Conservation (phyloP, 2,113 vertebrate genomes). For the Amphiprion ocellaris region DNA sequence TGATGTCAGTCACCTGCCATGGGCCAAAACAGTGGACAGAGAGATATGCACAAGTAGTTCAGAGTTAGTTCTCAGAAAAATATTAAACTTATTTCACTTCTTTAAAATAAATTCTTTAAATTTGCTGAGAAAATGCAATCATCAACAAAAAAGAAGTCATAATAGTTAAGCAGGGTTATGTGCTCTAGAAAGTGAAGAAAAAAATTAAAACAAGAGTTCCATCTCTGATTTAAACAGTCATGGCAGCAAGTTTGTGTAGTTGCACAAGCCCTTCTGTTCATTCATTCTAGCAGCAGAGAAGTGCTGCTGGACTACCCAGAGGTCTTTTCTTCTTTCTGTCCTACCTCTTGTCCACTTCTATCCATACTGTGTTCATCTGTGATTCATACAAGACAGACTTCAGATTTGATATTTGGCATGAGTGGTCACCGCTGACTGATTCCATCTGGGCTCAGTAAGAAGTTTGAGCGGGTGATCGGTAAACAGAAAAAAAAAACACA, state of each 20-base stretch:
- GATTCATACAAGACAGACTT: constrained; percentile 69
- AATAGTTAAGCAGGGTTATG: no score
- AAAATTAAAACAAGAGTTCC: background rate
- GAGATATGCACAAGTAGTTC: background rate
- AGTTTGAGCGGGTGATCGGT: constrained; percentile 48
- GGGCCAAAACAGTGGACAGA: constrained; percentile 60
- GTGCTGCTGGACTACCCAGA: constrained; percentile 3
- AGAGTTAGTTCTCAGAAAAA: background rate
- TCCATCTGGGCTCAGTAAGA: constrained; percentile 77
- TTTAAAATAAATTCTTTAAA: background rate
- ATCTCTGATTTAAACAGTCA: constrained; percentile 34
- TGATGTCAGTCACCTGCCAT: constrained; percentile 94
- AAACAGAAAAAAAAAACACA: constrained; percentile 15
- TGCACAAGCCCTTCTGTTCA: constrained; percentile 34
- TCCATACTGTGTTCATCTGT: constrained; percentile 66
- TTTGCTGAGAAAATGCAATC: background rate
- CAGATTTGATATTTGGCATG: constrained; percentile 66
- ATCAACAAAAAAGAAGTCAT: no score
- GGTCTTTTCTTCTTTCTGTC: constrained; percentile 39
- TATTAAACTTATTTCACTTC: background rate
- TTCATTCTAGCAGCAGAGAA: constrained; percentile 36
- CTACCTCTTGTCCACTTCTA: constrained; percentile 40
- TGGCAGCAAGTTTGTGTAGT: constrained; percentile 15
- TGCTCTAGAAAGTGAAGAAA: background rate
- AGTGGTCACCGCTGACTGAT: constrained; percentile 63